Base-by-base conservation (phyloP, 2,797 vertebrate species). In the Jordanella pulchra region DNA sequence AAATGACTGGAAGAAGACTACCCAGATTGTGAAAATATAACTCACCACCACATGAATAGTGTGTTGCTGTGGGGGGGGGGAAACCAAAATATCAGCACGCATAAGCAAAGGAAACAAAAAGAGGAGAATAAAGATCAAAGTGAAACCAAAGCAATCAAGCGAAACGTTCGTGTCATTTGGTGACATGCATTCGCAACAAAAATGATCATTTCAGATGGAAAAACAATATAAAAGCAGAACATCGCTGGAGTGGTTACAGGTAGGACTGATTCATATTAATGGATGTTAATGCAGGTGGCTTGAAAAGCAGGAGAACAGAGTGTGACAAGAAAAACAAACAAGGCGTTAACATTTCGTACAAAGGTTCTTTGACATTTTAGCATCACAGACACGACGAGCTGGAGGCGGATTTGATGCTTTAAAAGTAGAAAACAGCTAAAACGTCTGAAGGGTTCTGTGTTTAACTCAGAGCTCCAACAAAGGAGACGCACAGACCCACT, bases 11-110 rank as follows among this genome's bases (percentile, higher is more conserved):
- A 81, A 76, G 35, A 69, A 86, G 69, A 89, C 79, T 86, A 88
- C 67, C 73, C 82, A 90, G 89, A 84, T 90, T 92, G 87, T 90
- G 84, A 93, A 90, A 94, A 89, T 84, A 86, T 75, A 94, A 99
- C 97, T 99, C 97, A 99, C 98, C 98, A 98, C 97, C 95, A 99
- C 98, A 91, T 99, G 98, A 96, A 99, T 99, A 95, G 97, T 99
- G 93, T 99, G 98, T 97, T 99, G 97, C 98, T 99, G 95, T 87
- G 76, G 72, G 13, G 53, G 72, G 70, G 72, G 89, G 93, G 93
- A 95, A 95, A 94, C 93, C 94, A 93, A 96, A 97, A 96, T 94
- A 94, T 95, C 95, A 96, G 95, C 94, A 95, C 95, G 95, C 95
- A 95, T 93, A 95, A 97, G 96, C 95, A 93, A 96, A 96, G 94